Percentiles rank a stretch among this genome's conserved stretches.
phyloP scores from a whole-genome alignment of 2,797 vertebrate genomes.

The Odontamblyopus rebecca region DNA sequence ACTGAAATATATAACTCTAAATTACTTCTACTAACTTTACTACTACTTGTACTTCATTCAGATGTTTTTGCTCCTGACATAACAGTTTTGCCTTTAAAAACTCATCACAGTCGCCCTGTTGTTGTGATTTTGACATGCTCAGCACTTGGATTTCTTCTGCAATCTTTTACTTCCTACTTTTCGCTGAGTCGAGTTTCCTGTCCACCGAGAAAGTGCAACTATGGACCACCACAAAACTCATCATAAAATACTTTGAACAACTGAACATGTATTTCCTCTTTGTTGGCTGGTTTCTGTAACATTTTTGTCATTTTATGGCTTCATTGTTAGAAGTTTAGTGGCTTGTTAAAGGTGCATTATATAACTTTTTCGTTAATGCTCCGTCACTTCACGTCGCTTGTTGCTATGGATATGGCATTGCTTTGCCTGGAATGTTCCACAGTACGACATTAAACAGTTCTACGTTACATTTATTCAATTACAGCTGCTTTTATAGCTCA shows the following conservation, averaged over 20 bases:
- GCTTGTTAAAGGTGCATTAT: too few relatives aligned
- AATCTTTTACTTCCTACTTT: constrained; percentile 71
- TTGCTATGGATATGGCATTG: too few relatives aligned
- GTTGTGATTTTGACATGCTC: constrained; percentile 45
- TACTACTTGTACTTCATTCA: background rate
- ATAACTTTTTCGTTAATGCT: too few relatives aligned
- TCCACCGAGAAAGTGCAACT: constrained; percentile 64
- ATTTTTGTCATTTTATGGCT: background rate
- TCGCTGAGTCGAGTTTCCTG: constrained; percentile 68
- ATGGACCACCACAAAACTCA: constrained; percentile 43
- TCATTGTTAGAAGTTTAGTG: background rate
- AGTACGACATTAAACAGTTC: too few relatives aligned
- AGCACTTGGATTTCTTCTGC: constrained; percentile 63
- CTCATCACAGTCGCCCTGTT: background rate
- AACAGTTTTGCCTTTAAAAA: background rate
- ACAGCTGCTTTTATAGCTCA: too few relatives aligned
- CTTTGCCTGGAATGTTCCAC: too few relatives aligned
- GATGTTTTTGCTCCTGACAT: background rate
- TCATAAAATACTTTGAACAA: constrained; percentile 20
- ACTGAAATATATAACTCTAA: background rate
- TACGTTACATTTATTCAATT: too few relatives aligned
- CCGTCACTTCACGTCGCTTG: too few relatives aligned
- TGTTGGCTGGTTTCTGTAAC: background rate
- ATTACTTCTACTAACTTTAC: background rate
- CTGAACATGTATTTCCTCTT: background rate